phyloP scores from a whole-genome alignment of 2,113 vertebrate genomes.

The Mesitornis unicolor region DNA sequence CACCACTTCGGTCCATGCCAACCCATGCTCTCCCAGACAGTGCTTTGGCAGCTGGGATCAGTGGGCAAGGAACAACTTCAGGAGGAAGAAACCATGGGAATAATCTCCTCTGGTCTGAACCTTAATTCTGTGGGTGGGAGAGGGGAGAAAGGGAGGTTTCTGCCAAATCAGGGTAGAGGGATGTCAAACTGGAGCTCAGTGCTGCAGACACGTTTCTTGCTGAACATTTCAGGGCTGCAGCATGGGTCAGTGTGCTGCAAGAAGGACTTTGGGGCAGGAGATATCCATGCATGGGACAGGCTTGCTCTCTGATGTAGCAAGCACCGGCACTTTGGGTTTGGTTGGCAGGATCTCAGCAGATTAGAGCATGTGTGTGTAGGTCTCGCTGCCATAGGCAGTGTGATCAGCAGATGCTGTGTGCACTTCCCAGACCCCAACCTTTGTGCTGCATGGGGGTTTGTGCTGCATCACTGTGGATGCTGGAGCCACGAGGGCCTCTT shows the following conservation, averaged over 20 bases:
- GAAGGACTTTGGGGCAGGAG: background rate
- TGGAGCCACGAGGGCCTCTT: background rate
- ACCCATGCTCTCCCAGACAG: background rate
- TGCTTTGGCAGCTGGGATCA: background rate
- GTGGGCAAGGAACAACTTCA: background rate
- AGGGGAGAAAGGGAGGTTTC: background rate
- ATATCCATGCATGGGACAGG: background rate
- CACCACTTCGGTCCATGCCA: background rate
- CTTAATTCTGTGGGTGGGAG: background rate
- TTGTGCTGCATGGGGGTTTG: background rate
- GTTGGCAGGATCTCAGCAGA: background rate
- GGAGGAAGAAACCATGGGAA: background rate
- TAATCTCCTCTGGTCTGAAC: background rate
- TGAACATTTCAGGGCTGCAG: background rate
- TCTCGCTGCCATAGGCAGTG: background rate
- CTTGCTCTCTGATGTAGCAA: background rate
- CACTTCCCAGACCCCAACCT: accelerated
- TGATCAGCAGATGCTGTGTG: background rate
- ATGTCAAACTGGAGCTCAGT: background rate
- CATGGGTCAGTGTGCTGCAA: background rate
- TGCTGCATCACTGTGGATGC: background rate
- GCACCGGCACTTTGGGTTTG: background rate
- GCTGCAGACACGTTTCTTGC: accelerated
- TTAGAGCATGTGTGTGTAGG: background rate
- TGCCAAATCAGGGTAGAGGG: background rate